Evolutionary conservation across 2,113 vertebrate genomes (phyloP).

Genomic region (Eulemur rufifrons): DNA sequence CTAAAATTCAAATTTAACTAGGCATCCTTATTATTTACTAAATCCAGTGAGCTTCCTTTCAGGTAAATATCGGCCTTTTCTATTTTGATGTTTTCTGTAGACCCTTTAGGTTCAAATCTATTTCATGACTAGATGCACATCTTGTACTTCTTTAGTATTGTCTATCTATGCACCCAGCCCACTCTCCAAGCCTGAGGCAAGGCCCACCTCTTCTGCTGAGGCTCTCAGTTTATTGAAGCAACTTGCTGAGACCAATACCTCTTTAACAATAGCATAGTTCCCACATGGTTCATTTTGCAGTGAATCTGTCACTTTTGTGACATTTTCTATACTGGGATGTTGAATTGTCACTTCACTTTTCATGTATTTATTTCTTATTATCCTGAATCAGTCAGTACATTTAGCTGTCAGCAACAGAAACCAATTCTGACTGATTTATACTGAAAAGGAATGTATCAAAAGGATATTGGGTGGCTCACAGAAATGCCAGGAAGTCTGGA

Average conservation of each 20-base stretch:
- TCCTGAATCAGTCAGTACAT: conserved; percentile 44
- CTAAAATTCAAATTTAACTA: conserved; percentile 2
- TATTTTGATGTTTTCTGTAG: conserved; percentile 37
- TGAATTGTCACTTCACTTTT: conserved; percentile 53
- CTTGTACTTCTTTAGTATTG: conserved; percentile 24
- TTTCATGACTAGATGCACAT: background rate
- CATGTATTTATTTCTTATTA: conserved; percentile 64
- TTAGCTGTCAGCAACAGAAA: conserved; percentile 58
- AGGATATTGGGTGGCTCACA: background rate
- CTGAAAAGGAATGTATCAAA: conserved; percentile 42
- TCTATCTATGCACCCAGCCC: background rate
- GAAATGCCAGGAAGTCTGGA: conserved; percentile 31
- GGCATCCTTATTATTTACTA: background rate
- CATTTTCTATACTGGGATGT: conserved; percentile 35
- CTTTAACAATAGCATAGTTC: conserved; percentile 41
- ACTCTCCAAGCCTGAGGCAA: background rate
- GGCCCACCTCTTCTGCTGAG: background rate
- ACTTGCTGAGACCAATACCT: conserved; percentile 9
- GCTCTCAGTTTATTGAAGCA: conserved; percentile 25
- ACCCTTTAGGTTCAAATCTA: background rate
- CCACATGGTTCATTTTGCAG: conserved; percentile 19
- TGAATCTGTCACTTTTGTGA: conserved; percentile 33
- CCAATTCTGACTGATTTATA: conserved; percentile 39
- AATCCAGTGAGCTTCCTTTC: background rate
- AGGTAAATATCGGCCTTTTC: background rate